These are phyloP conservation scores for Corythaixoides concolor DNA, from an alignment of 2,113 vertebrate genomes.

Conservation along the genomic window DNA sequence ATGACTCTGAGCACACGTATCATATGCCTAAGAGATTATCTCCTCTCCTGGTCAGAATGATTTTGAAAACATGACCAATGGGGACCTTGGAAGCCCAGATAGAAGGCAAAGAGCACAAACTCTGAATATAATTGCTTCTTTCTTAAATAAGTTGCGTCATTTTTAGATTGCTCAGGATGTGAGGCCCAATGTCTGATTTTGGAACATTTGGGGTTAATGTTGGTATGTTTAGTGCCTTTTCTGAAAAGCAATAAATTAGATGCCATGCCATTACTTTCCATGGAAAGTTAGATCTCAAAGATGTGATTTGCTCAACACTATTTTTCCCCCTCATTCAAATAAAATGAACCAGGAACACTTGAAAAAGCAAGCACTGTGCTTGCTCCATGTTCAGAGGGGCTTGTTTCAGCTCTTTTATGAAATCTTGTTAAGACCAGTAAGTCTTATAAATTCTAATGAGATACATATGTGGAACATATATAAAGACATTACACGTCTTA, in stretches of 20 bases:
- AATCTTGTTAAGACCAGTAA: conserved; percentile 73
- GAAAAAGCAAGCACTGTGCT: conserved; percentile 50
- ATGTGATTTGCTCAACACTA: not conserved
- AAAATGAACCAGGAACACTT: conserved; percentile 33
- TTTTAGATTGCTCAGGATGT: not conserved
- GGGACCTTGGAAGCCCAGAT: not conserved
- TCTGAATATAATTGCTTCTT: not conserved
- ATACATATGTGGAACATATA: conserved; percentile 70
- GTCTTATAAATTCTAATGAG: conserved; percentile 76
- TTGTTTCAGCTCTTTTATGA: conserved; percentile 66
- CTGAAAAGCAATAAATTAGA: not conserved
- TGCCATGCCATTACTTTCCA: not conserved
- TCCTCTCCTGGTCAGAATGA: not conserved
- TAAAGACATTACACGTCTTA: conserved; percentile 56
- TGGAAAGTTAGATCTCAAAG: not conserved
- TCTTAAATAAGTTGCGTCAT: not conserved
- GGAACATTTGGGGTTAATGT: not conserved
- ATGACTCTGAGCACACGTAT: conserved; percentile 9
- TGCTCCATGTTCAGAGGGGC: conserved; percentile 26
- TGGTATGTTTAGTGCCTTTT: not conserved
- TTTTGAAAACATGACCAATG: not conserved
- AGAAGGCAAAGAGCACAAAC: not conserved
- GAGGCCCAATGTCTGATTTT: not conserved
- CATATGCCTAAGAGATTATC: not conserved
- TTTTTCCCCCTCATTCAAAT: not conserved